Evolutionary conservation across 2,888 invertebrate genomes (phyloP), one percentile per base, ranked within the genome.

Genomic region (Colletes collaris): DNA sequence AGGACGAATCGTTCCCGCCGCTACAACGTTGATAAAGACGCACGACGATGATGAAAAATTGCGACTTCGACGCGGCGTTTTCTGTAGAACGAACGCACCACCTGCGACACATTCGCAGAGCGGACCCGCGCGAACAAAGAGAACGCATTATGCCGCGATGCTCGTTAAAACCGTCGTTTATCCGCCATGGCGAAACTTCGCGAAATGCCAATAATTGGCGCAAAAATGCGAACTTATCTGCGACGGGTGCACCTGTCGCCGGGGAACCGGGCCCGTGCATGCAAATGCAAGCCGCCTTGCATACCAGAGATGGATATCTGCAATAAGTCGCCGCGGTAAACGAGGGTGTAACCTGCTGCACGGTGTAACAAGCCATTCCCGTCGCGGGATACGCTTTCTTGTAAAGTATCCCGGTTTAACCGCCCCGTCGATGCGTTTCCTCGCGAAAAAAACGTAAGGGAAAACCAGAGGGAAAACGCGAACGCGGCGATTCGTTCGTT

Each of bases 191-290:
- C 63, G 67, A 79, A 80, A 81, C 80, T 86, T 81, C 66, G 72
- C 83, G 81, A 89, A 90, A 90, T 89, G 86, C 88, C 89, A 90
- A 91, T 91, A 91, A 91, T 91, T 91, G 90, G 89, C 85, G 81
- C 83, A 88, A 88, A 90, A 87, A 87, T 87, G 85, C 83, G 76
- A 73, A 81, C 87, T 89, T 89, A 89, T 89, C 89, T 85, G 73
- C 53, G 70, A 49, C 65, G 66, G 69, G 76, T 66, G 85, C 90
- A 90, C 89, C 89, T 90, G 90, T 86, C 87, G 81, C 16, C 77
- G 74, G 49, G 37, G 78, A 81, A 77, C 73, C 83, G 85, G 81
- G 79, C 66, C 40, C 72, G 63, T 67, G 82, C 85, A 89, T 90
- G 89, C 89, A 88, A 89, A 90, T 89, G 81, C 73, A 81, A 55